Evolutionary conservation across 1,140 invertebrate species (phyloP).

Genomic region (Scaptomyza montana): DNA sequence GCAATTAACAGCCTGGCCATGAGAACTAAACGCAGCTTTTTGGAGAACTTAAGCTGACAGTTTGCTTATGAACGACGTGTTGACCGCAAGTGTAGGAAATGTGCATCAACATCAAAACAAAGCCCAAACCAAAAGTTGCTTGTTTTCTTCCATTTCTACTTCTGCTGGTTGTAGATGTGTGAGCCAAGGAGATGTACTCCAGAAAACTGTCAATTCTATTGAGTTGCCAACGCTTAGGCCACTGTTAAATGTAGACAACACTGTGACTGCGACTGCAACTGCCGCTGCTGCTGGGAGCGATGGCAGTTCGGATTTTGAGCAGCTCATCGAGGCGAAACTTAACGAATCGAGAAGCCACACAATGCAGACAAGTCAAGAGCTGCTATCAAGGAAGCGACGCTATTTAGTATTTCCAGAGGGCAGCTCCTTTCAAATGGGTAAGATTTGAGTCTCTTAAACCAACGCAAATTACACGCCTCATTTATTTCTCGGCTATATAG

Average conservation of each 20-base stretch:
- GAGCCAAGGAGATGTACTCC: conserved; percentile 33
- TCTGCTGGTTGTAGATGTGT: conserved; percentile 2
- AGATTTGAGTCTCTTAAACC: conserved; percentile 52
- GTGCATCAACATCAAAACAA: conserved; percentile 44
- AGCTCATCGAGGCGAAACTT: conserved; percentile 69
- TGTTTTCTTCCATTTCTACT: conserved; percentile 19
- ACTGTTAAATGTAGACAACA: conserved; percentile 40
- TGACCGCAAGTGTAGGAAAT: conserved; percentile 58
- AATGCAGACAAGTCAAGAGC: conserved; percentile 43
- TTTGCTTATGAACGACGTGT: conserved; percentile 61
- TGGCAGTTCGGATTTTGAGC: conserved; percentile 52
- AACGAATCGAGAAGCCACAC: conserved; percentile 56
- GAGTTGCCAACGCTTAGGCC: conserved; percentile 35
- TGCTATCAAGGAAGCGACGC: conserved; percentile 87
- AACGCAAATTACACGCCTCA: conserved; percentile 44
- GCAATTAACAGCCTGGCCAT: conserved; percentile 67
- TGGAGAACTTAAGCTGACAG: conserved; percentile 48
- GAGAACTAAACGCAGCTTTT: conserved; percentile 40
- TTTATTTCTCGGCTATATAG: conserved; percentile 45
- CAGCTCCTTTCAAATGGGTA: conserved; percentile 90
- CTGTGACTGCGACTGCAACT: too few relatives aligned
- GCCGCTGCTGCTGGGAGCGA: conserved; percentile 6
- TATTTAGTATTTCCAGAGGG: conserved; percentile 92
- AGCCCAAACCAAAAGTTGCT: conserved; percentile 19
- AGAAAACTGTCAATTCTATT: conserved; percentile 40